phyloP scores from a whole-genome alignment of 2,888 invertebrate species.

The Morinoia aosen region DNA sequence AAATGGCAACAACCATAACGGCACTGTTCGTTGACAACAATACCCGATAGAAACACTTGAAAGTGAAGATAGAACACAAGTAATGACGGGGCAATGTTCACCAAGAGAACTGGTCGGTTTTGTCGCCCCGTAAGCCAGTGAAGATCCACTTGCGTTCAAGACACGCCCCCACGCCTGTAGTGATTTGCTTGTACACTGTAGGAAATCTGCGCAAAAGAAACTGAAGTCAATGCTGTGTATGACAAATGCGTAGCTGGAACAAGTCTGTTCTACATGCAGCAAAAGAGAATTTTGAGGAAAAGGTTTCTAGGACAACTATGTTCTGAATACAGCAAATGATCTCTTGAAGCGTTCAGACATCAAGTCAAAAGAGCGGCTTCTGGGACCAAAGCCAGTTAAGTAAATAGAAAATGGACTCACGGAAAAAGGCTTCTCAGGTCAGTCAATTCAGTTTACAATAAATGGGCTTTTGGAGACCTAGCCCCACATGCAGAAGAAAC shows the following conservation, averaged over 20 bases:
- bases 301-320: too few species aligned
- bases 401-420: too few species aligned
- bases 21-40: background rate
- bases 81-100: background rate
- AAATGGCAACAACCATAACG: background rate
- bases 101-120: slow-evolving; percentile 37
- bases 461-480: background rate
- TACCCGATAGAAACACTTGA: background rate
- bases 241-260: background rate
- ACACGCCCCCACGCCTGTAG: slow-evolving; percentile 86
- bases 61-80: background rate
- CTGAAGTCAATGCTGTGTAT: background rate
- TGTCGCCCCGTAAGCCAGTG: slow-evolving; percentile 75
- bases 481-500: background rate
- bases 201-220: slow-evolving; percentile 76
- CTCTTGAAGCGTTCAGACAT: too few species aligned
- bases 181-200: slow-evolving; percentile 84
- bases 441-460: background rate
- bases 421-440: background rate
- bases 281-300: too few species aligned
- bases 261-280: background rate
- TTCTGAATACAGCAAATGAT: too few species aligned
- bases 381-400: too few species aligned
- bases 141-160: slow-evolving; percentile 91
- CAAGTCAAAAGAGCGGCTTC: too few species aligned